Conservation (phyloP, 2,797 vertebrate genomes). For the Trichosurus vulpecula region DNA sequence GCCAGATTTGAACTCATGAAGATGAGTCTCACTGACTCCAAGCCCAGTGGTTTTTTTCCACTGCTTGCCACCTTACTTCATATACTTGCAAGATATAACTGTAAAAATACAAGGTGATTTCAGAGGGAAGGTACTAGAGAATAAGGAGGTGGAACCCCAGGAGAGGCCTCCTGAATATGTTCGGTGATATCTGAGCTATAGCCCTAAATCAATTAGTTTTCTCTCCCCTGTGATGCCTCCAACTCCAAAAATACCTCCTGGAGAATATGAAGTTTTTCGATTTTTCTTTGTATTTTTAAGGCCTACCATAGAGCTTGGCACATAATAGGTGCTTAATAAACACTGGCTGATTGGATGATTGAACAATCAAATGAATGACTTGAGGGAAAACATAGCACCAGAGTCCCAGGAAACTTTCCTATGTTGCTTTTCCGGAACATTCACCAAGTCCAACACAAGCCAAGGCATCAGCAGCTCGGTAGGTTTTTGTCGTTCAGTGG, state of each 20-base stretch:
- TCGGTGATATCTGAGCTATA: background rate
- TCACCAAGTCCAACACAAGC: background rate
- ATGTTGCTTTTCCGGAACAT: background rate
- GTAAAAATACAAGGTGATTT: background rate
- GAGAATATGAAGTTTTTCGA: constrained; percentile 28
- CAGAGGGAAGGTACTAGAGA: background rate
- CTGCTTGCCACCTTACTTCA: background rate
- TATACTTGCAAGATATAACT: background rate
- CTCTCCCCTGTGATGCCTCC: constrained; percentile 7
- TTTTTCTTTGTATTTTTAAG: constrained; percentile 8
- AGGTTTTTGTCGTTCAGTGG: background rate
- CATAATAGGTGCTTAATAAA: background rate
- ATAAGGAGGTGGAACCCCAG: background rate
- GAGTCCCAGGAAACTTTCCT: background rate
- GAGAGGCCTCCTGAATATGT: background rate
- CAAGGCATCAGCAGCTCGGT: background rate
- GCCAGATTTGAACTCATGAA: background rate
- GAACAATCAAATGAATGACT: background rate
- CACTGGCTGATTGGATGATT: background rate
- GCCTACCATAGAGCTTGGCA: background rate
- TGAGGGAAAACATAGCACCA: background rate
- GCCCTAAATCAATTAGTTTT: background rate
- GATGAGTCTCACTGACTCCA: background rate
- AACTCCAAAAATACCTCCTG: constrained; percentile 32
- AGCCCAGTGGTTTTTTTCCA: background rate